Percentiles rank a stretch among this genome's conserved stretches.
phyloP scores from a whole-genome alignment of 2,888 invertebrate species.

The Heliconius ethilla region DNA sequence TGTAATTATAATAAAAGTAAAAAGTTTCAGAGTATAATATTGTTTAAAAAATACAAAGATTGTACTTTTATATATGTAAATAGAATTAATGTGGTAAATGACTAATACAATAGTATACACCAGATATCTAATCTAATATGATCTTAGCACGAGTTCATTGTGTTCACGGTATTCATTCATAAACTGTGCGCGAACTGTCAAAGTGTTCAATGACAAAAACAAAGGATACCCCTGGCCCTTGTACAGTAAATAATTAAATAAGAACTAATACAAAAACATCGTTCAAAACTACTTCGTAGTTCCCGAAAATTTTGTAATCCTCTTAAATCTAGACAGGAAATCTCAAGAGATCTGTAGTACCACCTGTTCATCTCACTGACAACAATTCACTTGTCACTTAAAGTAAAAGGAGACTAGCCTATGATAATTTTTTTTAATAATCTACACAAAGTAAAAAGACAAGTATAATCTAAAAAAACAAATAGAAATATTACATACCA shows the following conservation, averaged over 20 bases:
- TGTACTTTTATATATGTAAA: not conserved
- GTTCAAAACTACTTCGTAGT: constrained; percentile 44
- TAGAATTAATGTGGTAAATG: constrained; percentile 26
- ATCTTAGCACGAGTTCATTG: constrained; percentile 72
- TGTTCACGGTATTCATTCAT: constrained; percentile 75
- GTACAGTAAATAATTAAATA: not conserved
- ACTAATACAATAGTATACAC: constrained; percentile 50
- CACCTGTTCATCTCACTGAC: constrained; percentile 78
- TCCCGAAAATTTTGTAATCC: constrained; percentile 46
- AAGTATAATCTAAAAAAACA: constrained; percentile 25
- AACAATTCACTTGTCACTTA: constrained; percentile 58
- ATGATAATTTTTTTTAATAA: constrained; percentile 18
- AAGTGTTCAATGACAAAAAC: constrained; percentile 69
- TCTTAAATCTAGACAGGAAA: constrained; percentile 53
- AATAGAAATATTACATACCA: constrained; percentile 84
- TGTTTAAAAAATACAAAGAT: not conserved
- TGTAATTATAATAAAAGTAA: not conserved
- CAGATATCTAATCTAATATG: constrained; percentile 67
- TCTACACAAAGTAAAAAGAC: not conserved
- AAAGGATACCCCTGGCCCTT: constrained; percentile 55
- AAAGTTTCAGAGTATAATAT: not conserved
- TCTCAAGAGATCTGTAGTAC: constrained; percentile 51
- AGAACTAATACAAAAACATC: constrained; percentile 4
- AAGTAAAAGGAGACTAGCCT: constrained; percentile 21
- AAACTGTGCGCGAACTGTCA: constrained; percentile 75